A percentile compares a stretch with the other conserved stretches of the same genome.
phyloP scores from a whole-genome alignment of 2,797 vertebrate genomes.

The Clarias fuscus region DNA sequence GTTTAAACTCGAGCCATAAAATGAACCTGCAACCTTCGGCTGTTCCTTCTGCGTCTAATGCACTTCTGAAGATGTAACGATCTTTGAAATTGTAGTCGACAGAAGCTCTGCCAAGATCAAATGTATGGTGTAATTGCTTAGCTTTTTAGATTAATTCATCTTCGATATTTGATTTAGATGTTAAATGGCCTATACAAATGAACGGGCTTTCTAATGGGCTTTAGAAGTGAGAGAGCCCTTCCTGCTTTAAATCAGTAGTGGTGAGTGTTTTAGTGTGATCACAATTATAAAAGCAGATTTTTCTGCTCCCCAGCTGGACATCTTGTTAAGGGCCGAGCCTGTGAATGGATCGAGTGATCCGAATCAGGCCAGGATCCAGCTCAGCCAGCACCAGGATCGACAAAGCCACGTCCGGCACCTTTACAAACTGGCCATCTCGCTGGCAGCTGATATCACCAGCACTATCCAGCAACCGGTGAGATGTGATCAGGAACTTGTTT shows the following conservation, averaged over 20 bases:
- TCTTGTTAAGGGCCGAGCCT: constrained; percentile 64
- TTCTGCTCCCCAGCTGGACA: constrained; percentile 68
- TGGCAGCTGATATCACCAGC: constrained; percentile 76
- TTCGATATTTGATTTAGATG: not conserved
- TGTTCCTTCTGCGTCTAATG: not conserved
- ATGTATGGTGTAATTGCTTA: not conserved
- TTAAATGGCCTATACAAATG: not conserved
- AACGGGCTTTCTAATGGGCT: not conserved
- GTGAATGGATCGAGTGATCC: constrained; percentile 56
- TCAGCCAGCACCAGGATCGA: constrained; percentile 69
- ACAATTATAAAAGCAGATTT: not conserved
- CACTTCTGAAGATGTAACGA: not conserved
- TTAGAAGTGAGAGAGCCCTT: not conserved
- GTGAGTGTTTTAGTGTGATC: not conserved
- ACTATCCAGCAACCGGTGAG: constrained; percentile 75
- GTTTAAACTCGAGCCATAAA: not conserved
- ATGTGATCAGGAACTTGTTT: not conserved
- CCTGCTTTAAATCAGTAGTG: not conserved
- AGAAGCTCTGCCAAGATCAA: not conserved
- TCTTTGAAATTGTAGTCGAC: no score
- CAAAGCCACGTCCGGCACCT: constrained; percentile 74
- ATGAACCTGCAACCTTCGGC: no score
- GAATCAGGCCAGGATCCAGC: constrained; percentile 60
- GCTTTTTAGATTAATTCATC: not conserved
- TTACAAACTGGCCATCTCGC: constrained; percentile 68